Percentiles rank a stretch among this genome's conserved stretches.
phyloP scores from a whole-genome alignment of 2,888 invertebrate species.

The Cylindroiulus punctatus region DNA sequence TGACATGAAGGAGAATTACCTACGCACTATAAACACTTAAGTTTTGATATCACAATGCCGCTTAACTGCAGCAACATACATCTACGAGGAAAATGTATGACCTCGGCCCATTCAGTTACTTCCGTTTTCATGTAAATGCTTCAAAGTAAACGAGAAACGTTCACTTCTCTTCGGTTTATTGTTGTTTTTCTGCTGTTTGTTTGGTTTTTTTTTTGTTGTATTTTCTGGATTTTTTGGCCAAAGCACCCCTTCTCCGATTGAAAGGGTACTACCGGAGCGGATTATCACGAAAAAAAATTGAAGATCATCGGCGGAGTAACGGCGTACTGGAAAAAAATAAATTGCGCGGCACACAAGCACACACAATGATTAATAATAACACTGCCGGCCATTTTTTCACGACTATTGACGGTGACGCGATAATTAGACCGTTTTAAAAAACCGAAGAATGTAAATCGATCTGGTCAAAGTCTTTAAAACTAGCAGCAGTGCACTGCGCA shows the following conservation, averaged over 20 bases:
- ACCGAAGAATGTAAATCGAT: background rate
- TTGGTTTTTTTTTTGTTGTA: background rate
- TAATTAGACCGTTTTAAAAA: background rate
- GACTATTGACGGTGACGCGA: background rate
- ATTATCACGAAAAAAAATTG: constrained; percentile 22
- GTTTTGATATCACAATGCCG: constrained; percentile 55
- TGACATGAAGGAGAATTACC: constrained; percentile 46
- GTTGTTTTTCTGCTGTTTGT: constrained; percentile 33
- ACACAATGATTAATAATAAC: constrained; percentile 13
- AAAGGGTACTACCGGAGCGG: background rate
- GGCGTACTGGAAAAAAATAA: constrained; percentile 33
- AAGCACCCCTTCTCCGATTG: background rate
- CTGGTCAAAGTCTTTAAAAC: background rate
- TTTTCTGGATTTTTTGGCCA: background rate
- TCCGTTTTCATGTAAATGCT: constrained; percentile 35
- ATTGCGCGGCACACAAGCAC: constrained; percentile 45
- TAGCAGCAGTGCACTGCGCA: background rate
- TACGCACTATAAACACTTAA: constrained; percentile 49
- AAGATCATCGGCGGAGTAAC: background rate
- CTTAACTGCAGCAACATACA: constrained; percentile 53
- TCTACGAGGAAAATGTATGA: constrained; percentile 52
- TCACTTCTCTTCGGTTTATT: constrained; percentile 4
- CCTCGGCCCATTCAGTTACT: constrained; percentile 31
- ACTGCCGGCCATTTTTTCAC: background rate
- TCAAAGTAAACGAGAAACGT: constrained; percentile 34